Conservation (phyloP, 1,140 invertebrate genomes). For the Drosophila ohnishii region DNA sequence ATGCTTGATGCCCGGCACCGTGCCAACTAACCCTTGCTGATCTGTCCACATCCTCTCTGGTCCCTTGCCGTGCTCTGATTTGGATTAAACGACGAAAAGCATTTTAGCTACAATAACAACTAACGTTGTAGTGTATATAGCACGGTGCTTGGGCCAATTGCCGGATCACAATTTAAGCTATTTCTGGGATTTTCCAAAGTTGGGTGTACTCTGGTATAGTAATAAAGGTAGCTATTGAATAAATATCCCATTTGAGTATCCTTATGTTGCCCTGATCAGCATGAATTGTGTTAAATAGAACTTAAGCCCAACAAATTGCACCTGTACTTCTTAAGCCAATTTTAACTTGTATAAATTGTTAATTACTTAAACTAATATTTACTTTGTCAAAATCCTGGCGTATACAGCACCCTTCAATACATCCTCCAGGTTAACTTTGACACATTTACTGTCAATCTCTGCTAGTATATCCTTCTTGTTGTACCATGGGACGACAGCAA, state of each 20-base stretch:
- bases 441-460: constrained; percentile 39
- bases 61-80: not conserved
- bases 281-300: not conserved
- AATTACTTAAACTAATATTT: not conserved
- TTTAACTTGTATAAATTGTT: not conserved
- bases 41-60: not conserved
- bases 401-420: not conserved
- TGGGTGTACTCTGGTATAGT: constrained; percentile 20
- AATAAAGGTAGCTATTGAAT: not conserved
- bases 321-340: no score
- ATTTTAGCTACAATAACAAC: constrained; percentile 22
- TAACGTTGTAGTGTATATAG: not conserved
- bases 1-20: constrained; percentile 13
- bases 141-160: constrained; percentile 54
- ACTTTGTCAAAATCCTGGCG: not conserved
- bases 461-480: constrained; percentile 1
- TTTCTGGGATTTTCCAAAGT: constrained; percentile 42
- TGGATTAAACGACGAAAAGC: constrained; percentile 43
- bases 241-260: not conserved
- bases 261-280: no score
- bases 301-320: no score
- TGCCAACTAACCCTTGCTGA: constrained; percentile 18
- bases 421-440: not conserved
- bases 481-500: constrained; percentile 27
- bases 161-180: constrained; percentile 37